Conservation (phyloP, 2,113 vertebrate genomes). For the Platichthys stellatus region DNA sequence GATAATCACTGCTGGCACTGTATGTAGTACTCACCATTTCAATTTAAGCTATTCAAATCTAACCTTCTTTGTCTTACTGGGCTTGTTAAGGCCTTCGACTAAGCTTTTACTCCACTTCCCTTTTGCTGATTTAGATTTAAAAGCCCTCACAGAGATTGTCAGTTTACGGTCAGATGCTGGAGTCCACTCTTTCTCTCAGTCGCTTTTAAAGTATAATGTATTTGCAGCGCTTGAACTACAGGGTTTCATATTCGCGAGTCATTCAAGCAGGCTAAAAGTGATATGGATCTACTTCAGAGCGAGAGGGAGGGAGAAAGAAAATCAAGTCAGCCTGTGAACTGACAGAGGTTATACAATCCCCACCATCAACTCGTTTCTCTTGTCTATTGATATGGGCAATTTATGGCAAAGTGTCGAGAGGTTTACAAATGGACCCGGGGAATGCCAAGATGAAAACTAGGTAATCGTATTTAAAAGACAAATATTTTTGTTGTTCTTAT, state of each 20-base stretch:
- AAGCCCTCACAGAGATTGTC: constrained; percentile 52
- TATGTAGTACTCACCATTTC: constrained; percentile 40
- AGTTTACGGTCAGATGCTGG: constrained; percentile 43
- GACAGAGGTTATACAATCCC: constrained; percentile 16
- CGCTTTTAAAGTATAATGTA: constrained; percentile 37
- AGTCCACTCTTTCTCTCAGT: constrained; percentile 21
- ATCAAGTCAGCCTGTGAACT: constrained; percentile 23
- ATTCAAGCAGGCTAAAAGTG: constrained; percentile 52
- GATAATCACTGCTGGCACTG: constrained; percentile 45
- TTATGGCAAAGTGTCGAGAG: not conserved
- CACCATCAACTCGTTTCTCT: constrained; percentile 11
- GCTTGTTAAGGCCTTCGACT: constrained; percentile 35
- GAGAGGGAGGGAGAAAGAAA: not conserved
- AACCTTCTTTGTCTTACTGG: constrained; percentile 11
- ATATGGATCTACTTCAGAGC: constrained; percentile 55
- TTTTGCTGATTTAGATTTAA: constrained; percentile 54
- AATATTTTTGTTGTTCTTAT: too few relatives aligned
- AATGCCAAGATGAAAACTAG: not conserved
- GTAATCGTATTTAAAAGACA: not conserved
- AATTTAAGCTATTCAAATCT: constrained; percentile 63
- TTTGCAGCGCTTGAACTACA: constrained; percentile 67
- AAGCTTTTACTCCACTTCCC: constrained; percentile 35
- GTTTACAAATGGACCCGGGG: not conserved
- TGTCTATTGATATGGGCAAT: not conserved
- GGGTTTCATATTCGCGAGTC: constrained; percentile 57